Evolutionary conservation across 1,140 invertebrate genomes (phyloP), one percentile per base, ranked within the genome.

Genomic region (Archivesica marissinica): DNA sequence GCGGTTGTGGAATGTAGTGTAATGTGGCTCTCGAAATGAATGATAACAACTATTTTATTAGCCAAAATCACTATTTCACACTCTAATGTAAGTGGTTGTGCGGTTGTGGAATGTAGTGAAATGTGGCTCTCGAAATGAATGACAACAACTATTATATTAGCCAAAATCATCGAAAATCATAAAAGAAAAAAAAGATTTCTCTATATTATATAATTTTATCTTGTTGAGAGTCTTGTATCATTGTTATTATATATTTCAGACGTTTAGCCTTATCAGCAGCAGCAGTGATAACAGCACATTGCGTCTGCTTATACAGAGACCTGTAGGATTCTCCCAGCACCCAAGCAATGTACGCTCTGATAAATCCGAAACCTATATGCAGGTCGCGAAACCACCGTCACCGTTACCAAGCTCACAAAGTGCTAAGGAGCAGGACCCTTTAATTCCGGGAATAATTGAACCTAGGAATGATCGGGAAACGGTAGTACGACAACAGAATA

Each of bases 401-500:
- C 76, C 25, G 20, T 35, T 38, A 1, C 1, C 54, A 20, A 39
- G 30, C 20, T 64, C 78, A 4, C 54, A n/a, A 17, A 39, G 20
- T 20, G 6, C 11, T 7, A 50, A 50, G 23, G 50, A 56, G 7
- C 68, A 74, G 68, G 70, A 83, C 35, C 68, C 68, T 44, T 25
- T 83, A 41, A 64, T 83, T 28, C 80, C 80, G 15, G 80, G 80
- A 25, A 83, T 75, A 20, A 83, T 83, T 35, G 80, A 75, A 59
- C 80, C 68, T 13, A 41, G 30, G 20, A 59, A 56, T 4, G 52
- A 33, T 7, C 35, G 39, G 7, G 28, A 20, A 17, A 83, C 47
- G 75, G 28, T 23, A 0, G 68, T 83, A 2, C 28, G 25, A 0
- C 47, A 50, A 35, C 54, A 72, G 15, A 83, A 83, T 35, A 83